phyloP scores from a whole-genome alignment of 1,140 invertebrate species.

The Drosophila malerkotliana region DNA sequence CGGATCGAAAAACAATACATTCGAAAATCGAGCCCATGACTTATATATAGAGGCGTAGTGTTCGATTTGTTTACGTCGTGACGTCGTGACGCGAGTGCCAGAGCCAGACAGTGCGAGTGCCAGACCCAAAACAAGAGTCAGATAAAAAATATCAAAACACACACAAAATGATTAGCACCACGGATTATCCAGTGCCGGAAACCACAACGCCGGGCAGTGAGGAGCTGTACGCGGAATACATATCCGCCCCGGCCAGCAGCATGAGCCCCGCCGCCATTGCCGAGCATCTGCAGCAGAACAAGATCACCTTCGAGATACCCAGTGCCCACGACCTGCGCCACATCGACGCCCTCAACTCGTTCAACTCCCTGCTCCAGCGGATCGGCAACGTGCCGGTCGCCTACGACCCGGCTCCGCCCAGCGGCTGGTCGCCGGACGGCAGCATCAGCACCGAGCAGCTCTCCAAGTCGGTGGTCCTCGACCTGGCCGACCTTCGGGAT shows the following conservation, averaged over 20 bases:
- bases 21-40: constrained; percentile 51
- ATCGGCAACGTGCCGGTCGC: constrained; percentile 62
- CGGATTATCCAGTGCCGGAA: constrained; percentile 54
- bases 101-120: constrained; percentile 15
- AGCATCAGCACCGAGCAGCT: constrained; percentile 76
- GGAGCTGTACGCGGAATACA: constrained; percentile 60
- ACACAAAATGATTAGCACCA: constrained; percentile 41
- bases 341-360: constrained; percentile 76
- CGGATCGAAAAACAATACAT: constrained; percentile 42
- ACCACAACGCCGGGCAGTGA: constrained; percentile 42
- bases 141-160: constrained; percentile 7
- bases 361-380: constrained; percentile 71
- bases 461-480: constrained; percentile 76
- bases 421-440: constrained; percentile 36
- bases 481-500: constrained; percentile 73
- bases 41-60: constrained; percentile 45
- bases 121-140: constrained; percentile 24
- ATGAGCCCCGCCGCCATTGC: constrained; percentile 74
- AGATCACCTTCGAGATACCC: constrained; percentile 83
- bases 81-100: constrained; percentile 53
- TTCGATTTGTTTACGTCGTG: constrained; percentile 60
- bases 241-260: constrained; percentile 74
- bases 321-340: constrained; percentile 74
- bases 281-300: constrained; percentile 77
- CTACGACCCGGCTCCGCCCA: constrained; percentile 33